Base-by-base conservation (phyloP, 2,113 vertebrate species). In the Puma concolor region DNA sequence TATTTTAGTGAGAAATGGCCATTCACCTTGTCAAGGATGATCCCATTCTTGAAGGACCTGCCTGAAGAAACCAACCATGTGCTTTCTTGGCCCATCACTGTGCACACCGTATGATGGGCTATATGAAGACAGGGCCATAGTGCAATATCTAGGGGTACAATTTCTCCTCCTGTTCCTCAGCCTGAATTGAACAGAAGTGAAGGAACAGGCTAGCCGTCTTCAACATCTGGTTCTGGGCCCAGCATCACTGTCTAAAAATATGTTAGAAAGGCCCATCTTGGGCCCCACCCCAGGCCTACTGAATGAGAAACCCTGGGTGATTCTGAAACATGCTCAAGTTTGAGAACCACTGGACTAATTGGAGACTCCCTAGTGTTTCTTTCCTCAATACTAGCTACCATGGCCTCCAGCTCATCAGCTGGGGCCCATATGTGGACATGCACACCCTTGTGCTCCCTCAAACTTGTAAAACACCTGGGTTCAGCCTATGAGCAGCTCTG, bases 51-150 rank as follows among this genome's bases (percentile, higher is more conserved):
- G 48, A n/a, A 83, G 71, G 60, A 54, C 67, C 7, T 57, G 0
- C 9, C 0, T 2, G 38, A 63, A 89, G 86, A 85, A 96, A 36
- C 15, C 23, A 63, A 1, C n/a, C 25, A 1, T 21, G 5, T 15
- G 14, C 13, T 5, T 74, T 63, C 5, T 13, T 7, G 13, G 2
- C 6, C 4, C 36, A 5, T 52, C 38, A 4, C 48, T 66, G 1
- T 72, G 31, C 23, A 41, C 80, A 63, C n/a, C 4, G 31, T 27
- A 9, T 3, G 0, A 4, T 10, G 23, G 77, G 14, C 31, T 33
- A 21, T 1, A 0, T 14, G 13, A 33, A 60, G 33, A 19, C 2
- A 1, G 72, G 33, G 5, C n/a, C 36, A 12, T 2, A 0, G 4
- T n/a, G 44, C 54, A n/a, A 0, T 44, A 16, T 29, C 64, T 57